A percentile compares a stretch with the other conserved stretches of the same genome.
phyloP scores from a whole-genome alignment of 2,113 vertebrate species.

The Halichoerus grypus region DNA sequence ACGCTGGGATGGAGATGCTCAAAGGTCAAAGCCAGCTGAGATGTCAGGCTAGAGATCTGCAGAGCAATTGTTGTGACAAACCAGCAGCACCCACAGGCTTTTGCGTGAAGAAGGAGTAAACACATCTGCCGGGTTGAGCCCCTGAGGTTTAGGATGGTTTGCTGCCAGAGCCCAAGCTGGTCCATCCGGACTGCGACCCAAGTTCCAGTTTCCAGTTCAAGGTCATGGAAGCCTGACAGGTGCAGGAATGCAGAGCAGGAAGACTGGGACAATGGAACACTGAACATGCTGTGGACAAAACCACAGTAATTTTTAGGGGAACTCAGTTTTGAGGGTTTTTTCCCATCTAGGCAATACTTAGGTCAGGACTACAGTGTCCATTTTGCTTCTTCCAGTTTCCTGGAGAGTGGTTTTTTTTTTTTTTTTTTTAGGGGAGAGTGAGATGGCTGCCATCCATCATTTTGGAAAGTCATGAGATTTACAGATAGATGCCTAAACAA shows the following conservation, averaged over 20 bases:
- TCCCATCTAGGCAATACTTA: rapidly evolving
- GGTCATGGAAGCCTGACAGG: neutral
- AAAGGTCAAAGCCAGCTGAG: neutral
- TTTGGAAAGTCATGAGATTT: slow-evolving; percentile 78
- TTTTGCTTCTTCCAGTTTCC: slow-evolving; percentile 70
- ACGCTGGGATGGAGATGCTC: rapidly evolving
- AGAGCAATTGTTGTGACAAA: neutral
- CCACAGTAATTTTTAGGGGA: neutral
- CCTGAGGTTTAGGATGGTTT: neutral
- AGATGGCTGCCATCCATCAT: slow-evolving; percentile 80
- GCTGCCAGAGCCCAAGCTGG: neutral
- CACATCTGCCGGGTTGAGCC: neutral
- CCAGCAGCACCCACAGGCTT: neutral
- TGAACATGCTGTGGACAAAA: neutral
- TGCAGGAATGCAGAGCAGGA: neutral
- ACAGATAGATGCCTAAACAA: slow-evolving; percentile 82
- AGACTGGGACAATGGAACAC: neutral
- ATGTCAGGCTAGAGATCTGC: too few species aligned
- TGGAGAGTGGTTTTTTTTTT: slow-evolving; percentile 6
- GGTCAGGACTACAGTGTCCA: slow-evolving; percentile 3
- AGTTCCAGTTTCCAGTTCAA: neutral
- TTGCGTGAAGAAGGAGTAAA: neutral
- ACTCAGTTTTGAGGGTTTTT: slow-evolving; percentile 40
- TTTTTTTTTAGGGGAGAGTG: slow-evolving; percentile 67
- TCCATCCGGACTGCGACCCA: too few species aligned